Base-by-base conservation (phyloP, 2,113 vertebrate species). In the Phocoena sinus region DNA sequence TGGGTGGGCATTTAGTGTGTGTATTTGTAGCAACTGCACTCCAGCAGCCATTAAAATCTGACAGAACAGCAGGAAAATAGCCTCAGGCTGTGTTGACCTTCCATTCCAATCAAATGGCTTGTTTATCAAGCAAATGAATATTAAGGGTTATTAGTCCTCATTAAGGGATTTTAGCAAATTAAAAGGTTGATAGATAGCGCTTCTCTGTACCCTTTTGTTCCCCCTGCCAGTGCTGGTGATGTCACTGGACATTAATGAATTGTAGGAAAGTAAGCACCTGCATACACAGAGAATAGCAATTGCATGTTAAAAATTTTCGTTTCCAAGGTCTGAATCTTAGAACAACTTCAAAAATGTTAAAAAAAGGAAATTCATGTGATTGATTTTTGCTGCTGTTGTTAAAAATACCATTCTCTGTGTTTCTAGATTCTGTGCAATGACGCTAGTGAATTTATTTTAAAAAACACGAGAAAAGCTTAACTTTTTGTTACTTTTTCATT, bases 101-200 rank as follows among this genome's bases (percentile, higher is more conserved):
- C 74, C 68, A 76, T 80, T 94, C 77, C 41, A 41, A 70, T 79
- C 68, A 77, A 96, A 91, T 70, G 53, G 77, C 70, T 74, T 83
- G 68, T 94, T 96, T 85, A 70, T 91, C 89, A 92, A 95, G 58
- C 23, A 85, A 73, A 88, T 94, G 88, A 68, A 47, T 95, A 89
- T 93, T 89, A 91, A 94, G 20, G 38, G 56, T 84, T 93, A 79
- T 95, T 97, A 95, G 94, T 96, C n/a, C 91, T 96, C 85, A 94
- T 98, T 96, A 97, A 95, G 28, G 70, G 92, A 86, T 87, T 76
- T 90, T 65, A 96, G 90, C 86, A 95, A 92, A 96, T 97, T 97
- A 91, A 93, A 89, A 94, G 41, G 28, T 91, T 96, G 85, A 97
- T 91, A 89, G 88, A 98, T 97, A 84, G 36, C 9, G 36, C 50